Evolutionary conservation across 1,140 invertebrate genomes (phyloP), one percentile per base, ranked within the genome.

Genomic region (Drosophila persimilis): DNA sequence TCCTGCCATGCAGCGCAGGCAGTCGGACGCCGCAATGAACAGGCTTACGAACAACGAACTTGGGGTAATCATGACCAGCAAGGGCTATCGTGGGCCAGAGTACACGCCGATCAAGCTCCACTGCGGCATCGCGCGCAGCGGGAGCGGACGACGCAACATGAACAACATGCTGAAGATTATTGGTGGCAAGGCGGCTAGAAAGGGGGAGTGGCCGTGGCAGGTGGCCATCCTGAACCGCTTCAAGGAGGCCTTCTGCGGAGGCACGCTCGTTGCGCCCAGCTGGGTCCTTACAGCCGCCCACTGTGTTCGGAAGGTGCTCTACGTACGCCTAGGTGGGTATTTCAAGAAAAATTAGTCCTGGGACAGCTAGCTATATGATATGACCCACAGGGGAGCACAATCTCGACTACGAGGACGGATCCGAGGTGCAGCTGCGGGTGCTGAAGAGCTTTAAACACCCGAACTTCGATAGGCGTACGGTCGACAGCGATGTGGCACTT

Each of bases 201-300:
- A 94, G 66, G 95, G 96, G 8, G 95, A 95, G 80, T 99, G 98
- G 97, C 97, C 97, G 0, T 98, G 97, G 97, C 96, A 98, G 93
- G 97, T 98, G 15, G 97, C 96, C 43, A 94, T 98, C 15, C 92
- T 98, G 24, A 98, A 97, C 91, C 93, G 95, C 86, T 95, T 94
- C 89, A 95, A 95, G 91, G 96, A 96, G 91, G 95, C 96, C 39
- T 98, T 97, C 89, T 99, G 97, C 86, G 97, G 97, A 0, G 98
- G 97, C 5, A 98, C 97, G 3, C 89, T 99, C 20, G 94, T 99
- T 41, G 95, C 95, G 0, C 94, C 96, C 0, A 92, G 94, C 22
- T 99, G 97, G 97, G 95, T 98, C 9, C 92, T 98, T 22, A 98
- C 97, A 1, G 97, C 97, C 0, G 97, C 97, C 1, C 97, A 98